Conservation (phyloP, 2,113 vertebrate genomes). For the Mirounga angustirostris region DNA sequence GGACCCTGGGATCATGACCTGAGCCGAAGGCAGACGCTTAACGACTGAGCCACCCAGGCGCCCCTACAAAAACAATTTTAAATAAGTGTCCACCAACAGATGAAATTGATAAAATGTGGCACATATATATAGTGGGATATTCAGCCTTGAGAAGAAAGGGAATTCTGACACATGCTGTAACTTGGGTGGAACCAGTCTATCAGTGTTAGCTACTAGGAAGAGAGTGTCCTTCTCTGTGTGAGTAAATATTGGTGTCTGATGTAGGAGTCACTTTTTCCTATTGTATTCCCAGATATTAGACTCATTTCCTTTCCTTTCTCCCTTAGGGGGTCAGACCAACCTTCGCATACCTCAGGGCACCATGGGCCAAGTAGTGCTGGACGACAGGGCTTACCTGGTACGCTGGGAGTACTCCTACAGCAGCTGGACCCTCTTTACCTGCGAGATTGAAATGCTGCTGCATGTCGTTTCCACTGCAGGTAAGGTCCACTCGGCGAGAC, state of each 20-base stretch:
- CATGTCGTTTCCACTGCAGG: conserved; percentile 99
- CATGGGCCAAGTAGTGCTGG: conserved; percentile 93
- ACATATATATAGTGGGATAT: background rate
- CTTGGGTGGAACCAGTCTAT: background rate
- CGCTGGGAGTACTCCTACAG: conserved; percentile 98
- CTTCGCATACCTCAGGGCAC: conserved; percentile 96
- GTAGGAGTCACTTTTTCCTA: background rate
- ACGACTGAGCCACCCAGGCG: too few relatives aligned
- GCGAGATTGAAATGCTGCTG: conserved; percentile 98
- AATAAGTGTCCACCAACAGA: background rate
- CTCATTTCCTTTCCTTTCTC: conserved; percentile 20
- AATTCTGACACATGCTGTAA: background rate
- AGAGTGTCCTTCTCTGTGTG: background rate
- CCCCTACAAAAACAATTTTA: background rate
- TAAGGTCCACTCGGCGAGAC: conserved; percentile 77
- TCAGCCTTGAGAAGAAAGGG: conserved; percentile 9
- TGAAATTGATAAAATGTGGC: background rate
- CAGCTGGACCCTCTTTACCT: conserved; percentile 98
- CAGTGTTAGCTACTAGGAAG: background rate
- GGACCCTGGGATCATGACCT: too few relatives aligned
- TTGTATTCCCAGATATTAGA: background rate
- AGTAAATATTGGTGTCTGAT: background rate
- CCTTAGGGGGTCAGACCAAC: conserved; percentile 94
- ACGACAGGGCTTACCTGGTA: conserved; percentile 92
- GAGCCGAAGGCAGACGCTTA: too few relatives aligned